These are phyloP conservation scores for Machimus atricapillus DNA, from an alignment of 2,888 invertebrate species.

Conservation along the genomic window DNA sequence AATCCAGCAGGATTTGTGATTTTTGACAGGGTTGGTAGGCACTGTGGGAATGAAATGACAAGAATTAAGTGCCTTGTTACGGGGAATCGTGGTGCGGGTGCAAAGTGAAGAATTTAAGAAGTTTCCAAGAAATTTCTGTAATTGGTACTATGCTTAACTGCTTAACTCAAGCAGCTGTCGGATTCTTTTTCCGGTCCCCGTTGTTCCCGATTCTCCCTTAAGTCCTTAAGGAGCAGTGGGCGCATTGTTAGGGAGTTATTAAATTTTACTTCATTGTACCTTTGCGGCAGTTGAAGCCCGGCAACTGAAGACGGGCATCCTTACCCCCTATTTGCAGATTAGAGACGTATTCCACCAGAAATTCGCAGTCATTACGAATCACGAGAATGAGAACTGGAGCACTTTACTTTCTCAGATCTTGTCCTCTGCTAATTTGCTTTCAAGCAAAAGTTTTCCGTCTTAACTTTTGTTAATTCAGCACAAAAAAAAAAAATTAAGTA, in stretches of 20 bases:
- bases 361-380: background rate
- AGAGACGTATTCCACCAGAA: background rate
- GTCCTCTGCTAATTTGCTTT: background rate
- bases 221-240: background rate
- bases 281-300: background rate
- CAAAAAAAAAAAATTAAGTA: background rate
- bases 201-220: background rate
- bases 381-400: background rate
- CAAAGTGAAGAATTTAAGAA: constrained; percentile 3
- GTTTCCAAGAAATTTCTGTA: background rate
- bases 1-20: background rate
- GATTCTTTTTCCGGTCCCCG: background rate
- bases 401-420: background rate
- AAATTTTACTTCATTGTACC: background rate
- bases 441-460: background rate
- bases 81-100: background rate
- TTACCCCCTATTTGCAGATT: background rate
- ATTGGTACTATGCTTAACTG: background rate
- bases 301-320: background rate
- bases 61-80: constrained; percentile 17
- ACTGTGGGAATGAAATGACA: background rate
- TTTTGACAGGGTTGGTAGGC: background rate
- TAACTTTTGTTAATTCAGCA: background rate
- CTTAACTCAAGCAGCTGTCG: background rate
- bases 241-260: background rate